Percentiles rank a stretch among this genome's conserved stretches.
Conservation (phyloP, 1,140 invertebrate genomes). For the Portunus trituberculatus region DNA sequence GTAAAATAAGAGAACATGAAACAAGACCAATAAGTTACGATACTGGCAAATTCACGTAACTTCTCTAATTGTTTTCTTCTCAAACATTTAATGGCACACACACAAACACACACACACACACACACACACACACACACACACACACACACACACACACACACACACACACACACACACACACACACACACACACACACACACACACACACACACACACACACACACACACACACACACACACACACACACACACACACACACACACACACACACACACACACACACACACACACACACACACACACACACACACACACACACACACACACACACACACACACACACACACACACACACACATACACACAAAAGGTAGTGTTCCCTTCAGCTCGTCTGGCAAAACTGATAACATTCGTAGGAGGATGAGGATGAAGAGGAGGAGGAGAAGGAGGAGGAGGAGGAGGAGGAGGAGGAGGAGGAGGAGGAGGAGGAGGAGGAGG, state of each 20-base stretch:
- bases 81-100: background rate
- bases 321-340: conserved; percentile 1
- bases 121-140: conserved; percentile 11
- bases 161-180: background rate
- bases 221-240: background rate
- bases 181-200: conserved; percentile 11
- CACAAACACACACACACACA: background rate
- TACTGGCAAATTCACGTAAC: background rate
- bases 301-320: background rate
- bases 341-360: background rate
- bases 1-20: background rate
- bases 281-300: conserved; percentile 20
- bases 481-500: conserved; percentile 4
- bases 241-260: conserved; percentile 8
- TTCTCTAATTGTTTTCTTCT: background rate
- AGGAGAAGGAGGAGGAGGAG: conserved; percentile 7
- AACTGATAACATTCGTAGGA: background rate
- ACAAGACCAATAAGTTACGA: conserved; percentile 13
- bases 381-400: background rate
- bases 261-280: background rate
- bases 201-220: conserved; percentile 10
- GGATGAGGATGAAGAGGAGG: background rate
- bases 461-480: background rate
- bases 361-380: background rate
- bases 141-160: background rate